phyloP scores from a whole-genome alignment of 2,888 invertebrate genomes.

The Tachina fera region DNA sequence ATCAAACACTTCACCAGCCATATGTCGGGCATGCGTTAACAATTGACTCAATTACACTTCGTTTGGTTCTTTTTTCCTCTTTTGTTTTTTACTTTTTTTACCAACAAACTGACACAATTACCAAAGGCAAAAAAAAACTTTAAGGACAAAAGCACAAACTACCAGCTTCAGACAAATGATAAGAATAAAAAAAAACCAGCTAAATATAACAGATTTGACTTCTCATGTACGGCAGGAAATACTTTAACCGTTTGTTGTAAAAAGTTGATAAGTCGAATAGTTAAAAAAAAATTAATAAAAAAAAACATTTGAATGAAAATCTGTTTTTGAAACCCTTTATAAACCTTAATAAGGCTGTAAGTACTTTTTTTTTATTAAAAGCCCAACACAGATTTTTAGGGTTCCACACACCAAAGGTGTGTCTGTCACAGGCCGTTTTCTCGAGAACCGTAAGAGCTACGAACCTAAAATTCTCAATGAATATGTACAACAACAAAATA shows the following conservation, averaged over 20 bases:
- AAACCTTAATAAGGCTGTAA: too few species aligned
- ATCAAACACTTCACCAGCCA: constrained; percentile 42
- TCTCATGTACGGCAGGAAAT: not conserved
- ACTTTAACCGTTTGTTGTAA: too few species aligned
- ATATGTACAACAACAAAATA: too few species aligned
- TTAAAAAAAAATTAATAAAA: too few species aligned
- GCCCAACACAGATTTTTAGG: too few species aligned
- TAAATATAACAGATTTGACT: not conserved
- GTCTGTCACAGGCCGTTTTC: too few species aligned
- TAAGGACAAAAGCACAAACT: constrained; percentile 41
- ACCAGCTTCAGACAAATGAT: constrained; percentile 54
- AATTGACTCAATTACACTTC: constrained; percentile 65
- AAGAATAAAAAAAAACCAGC: not conserved
- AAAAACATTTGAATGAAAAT: too few species aligned
- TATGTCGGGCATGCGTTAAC: constrained; percentile 61
- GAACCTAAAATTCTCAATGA: too few species aligned
- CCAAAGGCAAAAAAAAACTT: not conserved
- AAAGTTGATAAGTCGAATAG: not conserved
- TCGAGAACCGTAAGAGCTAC: too few species aligned
- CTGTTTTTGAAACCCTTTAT: too few species aligned
- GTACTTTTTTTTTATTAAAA: too few species aligned
- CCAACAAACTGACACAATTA: constrained; percentile 48
- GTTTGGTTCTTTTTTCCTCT: not conserved
- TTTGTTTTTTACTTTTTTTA: not conserved
- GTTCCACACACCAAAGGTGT: too few species aligned